A percentile compares a stretch with the other conserved stretches of the same genome.
Conservation (phyloP, 64 coral and sea anemone species). For the Trachythela sp. region DNA sequence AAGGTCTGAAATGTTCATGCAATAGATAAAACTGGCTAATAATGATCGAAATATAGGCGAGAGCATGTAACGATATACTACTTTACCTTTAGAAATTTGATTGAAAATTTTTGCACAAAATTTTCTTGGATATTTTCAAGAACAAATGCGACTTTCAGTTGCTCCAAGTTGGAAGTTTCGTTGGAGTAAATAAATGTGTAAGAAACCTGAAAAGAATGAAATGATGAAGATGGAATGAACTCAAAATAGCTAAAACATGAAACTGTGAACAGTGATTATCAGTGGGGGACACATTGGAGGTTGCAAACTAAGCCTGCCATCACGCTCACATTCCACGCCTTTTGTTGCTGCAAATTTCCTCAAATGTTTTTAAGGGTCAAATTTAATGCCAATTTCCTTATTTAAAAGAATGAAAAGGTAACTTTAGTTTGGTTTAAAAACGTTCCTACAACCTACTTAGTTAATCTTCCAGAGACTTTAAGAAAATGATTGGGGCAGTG, state of each 20-base stretch:
- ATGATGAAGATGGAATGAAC: not conserved
- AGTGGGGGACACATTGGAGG: not conserved
- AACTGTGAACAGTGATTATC: not conserved
- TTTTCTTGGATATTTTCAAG: slow-evolving; percentile 57
- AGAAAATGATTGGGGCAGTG: too few relatives aligned
- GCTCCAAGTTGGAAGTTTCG: slow-evolving; percentile 58
- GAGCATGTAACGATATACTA: too few relatives aligned
- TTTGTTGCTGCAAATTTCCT: too few relatives aligned
- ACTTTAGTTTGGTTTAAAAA: not conserved
- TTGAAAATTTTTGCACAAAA: slow-evolving; percentile 65
- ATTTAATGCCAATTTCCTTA: not conserved
- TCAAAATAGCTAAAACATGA: not conserved
- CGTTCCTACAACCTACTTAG: too few relatives aligned
- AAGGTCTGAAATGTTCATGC: too few relatives aligned
- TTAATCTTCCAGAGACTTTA: too few relatives aligned
- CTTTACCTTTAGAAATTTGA: slow-evolving; percentile 80
- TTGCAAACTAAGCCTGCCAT: too few relatives aligned
- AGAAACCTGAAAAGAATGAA: slow-evolving; percentile 48
- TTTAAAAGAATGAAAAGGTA: not conserved
- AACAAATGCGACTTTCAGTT: slow-evolving; percentile 58
- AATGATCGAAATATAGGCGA: too few relatives aligned
- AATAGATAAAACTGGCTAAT: too few relatives aligned
- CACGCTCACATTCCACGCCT: too few relatives aligned
- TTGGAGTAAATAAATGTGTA: slow-evolving; percentile 71
- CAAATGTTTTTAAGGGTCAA: not conserved